Conservation (phyloP, 2,888 invertebrate genomes). For the Papilio protenor region DNA sequence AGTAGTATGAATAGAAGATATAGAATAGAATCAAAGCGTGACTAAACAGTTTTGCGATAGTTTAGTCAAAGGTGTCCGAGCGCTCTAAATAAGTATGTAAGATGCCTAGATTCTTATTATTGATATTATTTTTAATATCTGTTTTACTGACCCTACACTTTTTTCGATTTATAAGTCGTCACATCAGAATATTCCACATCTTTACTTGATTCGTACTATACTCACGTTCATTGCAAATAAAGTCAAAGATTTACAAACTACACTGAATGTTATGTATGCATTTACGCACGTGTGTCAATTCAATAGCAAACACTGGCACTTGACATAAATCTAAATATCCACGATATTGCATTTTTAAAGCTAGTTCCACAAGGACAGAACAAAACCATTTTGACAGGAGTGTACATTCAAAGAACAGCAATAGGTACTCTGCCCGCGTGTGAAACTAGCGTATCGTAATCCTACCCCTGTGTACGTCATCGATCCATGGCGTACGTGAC, state of each 20-base stretch:
- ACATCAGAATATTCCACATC: neutral
- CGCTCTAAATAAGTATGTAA: too few species aligned
- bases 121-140: too few species aligned
- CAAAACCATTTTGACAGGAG: neutral
- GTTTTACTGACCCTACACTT: neutral
- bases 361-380: neutral
- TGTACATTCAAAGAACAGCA: neutral
- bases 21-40: too few species aligned
- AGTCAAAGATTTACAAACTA: neutral
- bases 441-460: constrained; percentile 1
- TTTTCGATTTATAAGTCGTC: neutral
- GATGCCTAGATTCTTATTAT: too few species aligned
- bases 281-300: neutral
- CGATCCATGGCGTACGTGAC: constrained; percentile 49
- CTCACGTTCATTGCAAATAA: neutral
- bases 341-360: neutral
- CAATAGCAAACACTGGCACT: constrained; percentile 21
- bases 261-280: neutral
- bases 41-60: too few species aligned
- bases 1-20: too few species aligned
- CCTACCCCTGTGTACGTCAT: constrained; percentile 32
- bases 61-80: too few species aligned
- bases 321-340: constrained; percentile 15
- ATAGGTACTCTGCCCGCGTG: neutral
- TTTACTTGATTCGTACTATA: too few species aligned